Conservation (phyloP, 1,140 invertebrate species). For the Pararge aegeria region DNA sequence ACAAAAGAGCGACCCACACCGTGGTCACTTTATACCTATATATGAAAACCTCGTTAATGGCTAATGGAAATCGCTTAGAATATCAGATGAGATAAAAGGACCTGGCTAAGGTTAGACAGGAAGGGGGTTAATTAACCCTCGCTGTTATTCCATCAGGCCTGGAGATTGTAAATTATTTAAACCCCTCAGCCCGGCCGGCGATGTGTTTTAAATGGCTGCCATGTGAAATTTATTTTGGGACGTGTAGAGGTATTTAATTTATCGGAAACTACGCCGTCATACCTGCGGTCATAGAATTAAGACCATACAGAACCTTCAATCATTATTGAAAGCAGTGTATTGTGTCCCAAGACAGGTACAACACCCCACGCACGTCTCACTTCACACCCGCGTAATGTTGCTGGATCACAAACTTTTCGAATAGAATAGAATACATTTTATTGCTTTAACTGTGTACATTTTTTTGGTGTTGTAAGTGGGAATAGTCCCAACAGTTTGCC, state of each 20-base stretch:
- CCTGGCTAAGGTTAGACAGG: not conserved
- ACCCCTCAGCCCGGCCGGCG: not conserved
- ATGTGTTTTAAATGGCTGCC: not conserved
- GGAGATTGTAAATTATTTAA: slow-evolving; percentile 7
- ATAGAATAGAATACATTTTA: too few species aligned
- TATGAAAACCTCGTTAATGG: slow-evolving; percentile 6
- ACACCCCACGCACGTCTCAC: too few species aligned
- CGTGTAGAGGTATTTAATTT: not conserved
- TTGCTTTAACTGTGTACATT: too few species aligned
- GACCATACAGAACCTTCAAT: too few species aligned
- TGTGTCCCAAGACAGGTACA: too few species aligned
- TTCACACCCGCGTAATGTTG: too few species aligned
- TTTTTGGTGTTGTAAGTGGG: too few species aligned
- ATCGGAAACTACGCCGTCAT: too few species aligned
- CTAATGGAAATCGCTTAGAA: slow-evolving; percentile 5
- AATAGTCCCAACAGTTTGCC: too few species aligned
- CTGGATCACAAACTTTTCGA: too few species aligned
- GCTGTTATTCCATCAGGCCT: not conserved
- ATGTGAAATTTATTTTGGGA: not conserved
- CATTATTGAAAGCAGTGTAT: too few species aligned
- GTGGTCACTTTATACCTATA: not conserved
- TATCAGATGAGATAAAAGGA: slow-evolving; percentile 5
- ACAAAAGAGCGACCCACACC: not conserved
- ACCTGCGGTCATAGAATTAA: too few species aligned
- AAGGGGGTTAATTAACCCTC: not conserved